Evolutionary conservation across 2,113 vertebrate species (phyloP).

Genomic region (Seriola rivoliana): DNA sequence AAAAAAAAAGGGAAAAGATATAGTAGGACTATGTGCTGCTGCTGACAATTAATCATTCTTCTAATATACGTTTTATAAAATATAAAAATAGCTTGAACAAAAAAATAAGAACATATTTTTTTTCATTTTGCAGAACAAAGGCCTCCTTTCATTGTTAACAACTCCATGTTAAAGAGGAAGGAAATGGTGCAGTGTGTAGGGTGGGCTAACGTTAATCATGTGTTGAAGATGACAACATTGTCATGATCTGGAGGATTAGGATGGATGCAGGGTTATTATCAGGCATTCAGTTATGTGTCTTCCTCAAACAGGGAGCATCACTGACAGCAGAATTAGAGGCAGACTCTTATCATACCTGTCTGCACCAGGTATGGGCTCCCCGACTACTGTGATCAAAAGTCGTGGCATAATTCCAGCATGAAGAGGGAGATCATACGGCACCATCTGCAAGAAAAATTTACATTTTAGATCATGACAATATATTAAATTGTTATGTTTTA

Average conservation of each 20-base stretch:
- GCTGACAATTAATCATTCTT: not conserved
- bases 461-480: not conserved
- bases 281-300: not conserved
- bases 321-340: not conserved
- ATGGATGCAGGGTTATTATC: not conserved
- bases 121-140: not conserved
- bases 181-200: not conserved
- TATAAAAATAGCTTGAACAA: not conserved
- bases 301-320: not conserved
- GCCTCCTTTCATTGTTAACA: not conserved
- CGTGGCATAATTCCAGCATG: conserved; percentile 84
- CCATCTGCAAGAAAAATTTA: conserved; percentile 76
- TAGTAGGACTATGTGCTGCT: not conserved
- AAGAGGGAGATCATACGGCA: conserved; percentile 83
- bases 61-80: not conserved
- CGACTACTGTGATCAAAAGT: conserved; percentile 84
- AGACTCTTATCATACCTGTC: conserved; percentile 72
- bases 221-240: not conserved
- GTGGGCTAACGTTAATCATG: not conserved
- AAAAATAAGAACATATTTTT: not conserved
- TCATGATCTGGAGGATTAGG: not conserved
- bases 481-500: not conserved
- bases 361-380: conserved; percentile 78
- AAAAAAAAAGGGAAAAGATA: not conserved
- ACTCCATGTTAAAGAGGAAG: not conserved